These are phyloP conservation scores for Saccopteryx leptura DNA, from an alignment of 2,113 vertebrate species.

Conservation along the genomic window DNA sequence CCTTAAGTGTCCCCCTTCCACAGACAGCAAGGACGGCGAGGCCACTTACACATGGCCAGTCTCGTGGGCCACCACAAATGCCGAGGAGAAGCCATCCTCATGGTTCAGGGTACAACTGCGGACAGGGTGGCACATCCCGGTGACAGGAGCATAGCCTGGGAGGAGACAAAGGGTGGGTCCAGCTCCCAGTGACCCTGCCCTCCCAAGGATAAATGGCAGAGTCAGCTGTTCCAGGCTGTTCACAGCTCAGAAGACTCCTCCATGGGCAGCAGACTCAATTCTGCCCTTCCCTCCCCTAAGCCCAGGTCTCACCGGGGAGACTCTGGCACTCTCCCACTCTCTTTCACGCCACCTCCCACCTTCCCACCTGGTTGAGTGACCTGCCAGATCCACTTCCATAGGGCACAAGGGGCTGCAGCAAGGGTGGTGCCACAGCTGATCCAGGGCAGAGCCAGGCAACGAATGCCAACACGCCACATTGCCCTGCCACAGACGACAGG, in stretches of 20 bases:
- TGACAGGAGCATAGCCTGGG: constrained; percentile 97
- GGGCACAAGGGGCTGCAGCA: neutral
- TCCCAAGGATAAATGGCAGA: neutral
- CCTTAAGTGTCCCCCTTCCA: neutral
- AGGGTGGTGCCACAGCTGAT: neutral
- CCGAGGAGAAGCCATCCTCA: constrained; percentile 98
- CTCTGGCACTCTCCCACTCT: neutral
- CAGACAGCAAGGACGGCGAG: neutral
- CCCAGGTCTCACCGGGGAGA: neutral
- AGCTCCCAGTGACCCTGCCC: neutral
- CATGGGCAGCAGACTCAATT: accelerated
- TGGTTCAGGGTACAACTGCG: constrained; percentile 99
- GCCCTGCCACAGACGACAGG: neutral
- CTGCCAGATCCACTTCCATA: no score
- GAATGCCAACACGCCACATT: accelerated
- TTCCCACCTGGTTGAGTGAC: neutral
- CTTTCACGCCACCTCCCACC: neutral
- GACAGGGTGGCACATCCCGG: constrained; percentile 98
- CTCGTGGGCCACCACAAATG: constrained; percentile 98
- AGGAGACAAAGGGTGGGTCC: constrained; percentile 26
- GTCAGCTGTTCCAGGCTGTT: neutral
- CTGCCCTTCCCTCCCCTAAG: neutral
- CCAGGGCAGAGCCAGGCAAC: neutral
- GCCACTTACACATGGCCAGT: constrained; percentile 99
- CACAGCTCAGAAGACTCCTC: neutral